Base-by-base conservation (phyloP, 2,888 invertebrate genomes). In the Endomychus coccineus region DNA sequence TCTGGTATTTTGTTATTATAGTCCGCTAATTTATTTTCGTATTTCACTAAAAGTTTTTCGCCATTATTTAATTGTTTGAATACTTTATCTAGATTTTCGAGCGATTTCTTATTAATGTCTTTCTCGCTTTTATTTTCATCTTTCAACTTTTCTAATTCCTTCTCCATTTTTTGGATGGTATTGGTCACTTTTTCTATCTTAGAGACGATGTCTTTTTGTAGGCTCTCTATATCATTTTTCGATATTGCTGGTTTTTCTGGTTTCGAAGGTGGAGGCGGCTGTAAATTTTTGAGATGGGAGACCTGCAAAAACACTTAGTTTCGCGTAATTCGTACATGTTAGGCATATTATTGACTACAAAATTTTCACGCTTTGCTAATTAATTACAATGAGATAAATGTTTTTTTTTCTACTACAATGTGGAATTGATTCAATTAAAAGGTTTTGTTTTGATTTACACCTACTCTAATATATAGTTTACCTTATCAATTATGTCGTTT, bases 31-130 rank as follows among this genome's bases (percentile, higher is more conserved):
- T 74, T 75, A 33, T 67, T 59, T 48, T 76, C 75, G 48, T 73
- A 77, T 48, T 71, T 75, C 43, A 66, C 71, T 19, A 78, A 59
- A 2, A 77, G 58, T 40, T 71, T 68, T 56, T 76, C 75, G 1
- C 73, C 72, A 6, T 71, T 55, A 30, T 62, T 61, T 24, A 74
- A 53, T 42, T 70, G 67, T 7, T 54, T 58, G 40, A 67, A 64
- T 15, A 73, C 56, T 12, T 64, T 60, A 17, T 64, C 65, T 30
- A 74, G 55, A 40, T 64, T 66, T 21, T 63, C 60, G n/a, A 67
- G 49, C 0, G 72, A 59, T 46, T 68, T 65, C 27, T 60, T 59
- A 45, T 68, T 68, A 6, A 71, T 63, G 25, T 69, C 66, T 9
- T 64, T 54, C 21, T 68, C 62, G 36, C 63, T 64, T 14, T 61